These are phyloP conservation scores for Heliconius eleuchia DNA, from an alignment of 1,140 invertebrate species.

Conservation along the genomic window DNA sequence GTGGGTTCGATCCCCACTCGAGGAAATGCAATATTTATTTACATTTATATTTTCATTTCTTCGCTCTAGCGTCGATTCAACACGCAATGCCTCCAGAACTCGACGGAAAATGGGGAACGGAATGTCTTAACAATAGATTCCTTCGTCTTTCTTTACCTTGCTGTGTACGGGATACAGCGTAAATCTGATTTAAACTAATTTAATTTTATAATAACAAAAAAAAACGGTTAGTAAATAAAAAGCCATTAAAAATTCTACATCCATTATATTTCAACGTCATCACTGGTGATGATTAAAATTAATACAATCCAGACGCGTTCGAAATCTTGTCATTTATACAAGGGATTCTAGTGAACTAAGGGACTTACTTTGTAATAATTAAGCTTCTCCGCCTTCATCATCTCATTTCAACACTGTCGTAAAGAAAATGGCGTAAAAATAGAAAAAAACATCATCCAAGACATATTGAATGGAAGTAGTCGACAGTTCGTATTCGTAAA, in stretches of 20 bases:
- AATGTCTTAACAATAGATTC: too few relatives aligned
- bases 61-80: too few relatives aligned
- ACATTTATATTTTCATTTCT: too few relatives aligned
- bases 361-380: conserved; percentile 41
- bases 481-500: conserved; percentile 47
- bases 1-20: too few relatives aligned
- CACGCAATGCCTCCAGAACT: too few relatives aligned
- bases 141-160: too few relatives aligned
- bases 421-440: conserved; percentile 38
- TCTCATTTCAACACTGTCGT: conserved; percentile 37
- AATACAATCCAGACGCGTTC: conserved; percentile 65
- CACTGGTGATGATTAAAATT: conserved; percentile 74
- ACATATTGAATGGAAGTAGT: conserved; percentile 32
- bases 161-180: too few relatives aligned
- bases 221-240: conserved; percentile 53
- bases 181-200: too few relatives aligned
- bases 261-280: conserved; percentile 79
- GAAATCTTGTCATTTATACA: conserved; percentile 55
- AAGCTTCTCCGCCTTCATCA: conserved; percentile 44
- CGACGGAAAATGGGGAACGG: too few relatives aligned
- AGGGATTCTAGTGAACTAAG: conserved; percentile 43
- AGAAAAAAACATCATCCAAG: conserved; percentile 26
- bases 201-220: too few relatives aligned
- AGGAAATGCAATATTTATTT: too few relatives aligned
- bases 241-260: conserved; percentile 73